Evolutionary conservation across 2,888 invertebrate species (phyloP), one percentile per base, ranked within the genome.

Genomic region (Polyploca ridens): DNA sequence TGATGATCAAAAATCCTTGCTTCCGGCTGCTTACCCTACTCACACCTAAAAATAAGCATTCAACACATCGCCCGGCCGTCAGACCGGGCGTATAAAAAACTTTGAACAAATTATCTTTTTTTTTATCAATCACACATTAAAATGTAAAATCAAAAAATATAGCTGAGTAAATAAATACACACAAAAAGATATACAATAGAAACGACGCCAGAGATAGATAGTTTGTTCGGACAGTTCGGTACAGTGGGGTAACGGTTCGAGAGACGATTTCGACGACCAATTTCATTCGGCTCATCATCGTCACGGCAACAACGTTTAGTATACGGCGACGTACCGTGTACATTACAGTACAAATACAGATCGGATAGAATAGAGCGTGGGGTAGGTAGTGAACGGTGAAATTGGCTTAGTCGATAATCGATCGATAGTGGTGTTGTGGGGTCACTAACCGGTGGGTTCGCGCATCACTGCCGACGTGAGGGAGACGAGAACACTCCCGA

Each of bases 381-480:
- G 54, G 54, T 54, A 10, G 16, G 54, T 66, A 66, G 84, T 85
- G 89, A 88, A 88, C 66, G 67, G 84, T 85, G 89, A 88, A 88
- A 89, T 89, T 87, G 90, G 88, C 81, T 75, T 69, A 68, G 84
- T 84, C 86, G 86, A 84, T 75, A 73, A 81, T 83, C 82, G 74
- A 67, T 67, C 66, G 57, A 6, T 7, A 5, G 5, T 6, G 46
- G 6, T 14, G 46, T 10, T n/a, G 46, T 13, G 13, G 27, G 27
- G 27, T 0, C 13, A 41, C 41, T 41, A 41, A 41, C 41, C 96
- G 73, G 88, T 78, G 89, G 96, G 95, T 89, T 99, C 99, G 69
- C 99, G 96, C 96, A 99, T 97, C 64, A 98, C 95, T 61, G 99
- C 98, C 71, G 99, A 99, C 63, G 99, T 99, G 70, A 99, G 95